phyloP scores from a whole-genome alignment of 2,113 vertebrate species.

The Eupsittula cactorum region DNA sequence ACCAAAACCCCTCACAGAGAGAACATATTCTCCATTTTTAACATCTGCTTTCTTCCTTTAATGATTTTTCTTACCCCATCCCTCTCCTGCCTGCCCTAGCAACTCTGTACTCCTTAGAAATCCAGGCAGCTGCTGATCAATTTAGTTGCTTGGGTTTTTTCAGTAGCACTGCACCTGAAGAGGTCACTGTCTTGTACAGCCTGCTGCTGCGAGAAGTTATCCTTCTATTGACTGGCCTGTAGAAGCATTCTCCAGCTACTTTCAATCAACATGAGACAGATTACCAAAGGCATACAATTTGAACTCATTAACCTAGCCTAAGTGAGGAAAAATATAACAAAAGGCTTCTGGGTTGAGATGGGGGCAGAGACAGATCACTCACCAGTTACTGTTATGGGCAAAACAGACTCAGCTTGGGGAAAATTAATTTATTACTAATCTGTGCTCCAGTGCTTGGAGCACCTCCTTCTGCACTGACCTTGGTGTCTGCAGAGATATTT shows the following conservation, averaged over 20 bases:
- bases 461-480: background rate
- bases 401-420: background rate
- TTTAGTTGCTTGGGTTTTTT: background rate
- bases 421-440: background rate
- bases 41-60: background rate
- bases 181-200: background rate
- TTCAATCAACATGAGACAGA: constrained; percentile 4
- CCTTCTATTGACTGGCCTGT: background rate
- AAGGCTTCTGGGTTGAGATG: background rate
- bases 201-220: background rate
- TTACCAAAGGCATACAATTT: constrained; percentile 15
- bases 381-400: background rate
- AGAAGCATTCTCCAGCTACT: constrained; percentile 14
- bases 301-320: constrained; percentile 40
- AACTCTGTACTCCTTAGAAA: background rate
- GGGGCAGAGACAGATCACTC: background rate
- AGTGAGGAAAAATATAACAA: background rate
- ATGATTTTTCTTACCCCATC: background rate
- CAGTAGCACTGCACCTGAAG: background rate
- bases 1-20: background rate
- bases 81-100: background rate
- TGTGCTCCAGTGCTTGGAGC: background rate
- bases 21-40: background rate
- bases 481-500: background rate
- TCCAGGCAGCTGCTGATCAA: background rate